phyloP scores from a whole-genome alignment of 2,797 vertebrate genomes.

The Eidolon dupreanum region DNA sequence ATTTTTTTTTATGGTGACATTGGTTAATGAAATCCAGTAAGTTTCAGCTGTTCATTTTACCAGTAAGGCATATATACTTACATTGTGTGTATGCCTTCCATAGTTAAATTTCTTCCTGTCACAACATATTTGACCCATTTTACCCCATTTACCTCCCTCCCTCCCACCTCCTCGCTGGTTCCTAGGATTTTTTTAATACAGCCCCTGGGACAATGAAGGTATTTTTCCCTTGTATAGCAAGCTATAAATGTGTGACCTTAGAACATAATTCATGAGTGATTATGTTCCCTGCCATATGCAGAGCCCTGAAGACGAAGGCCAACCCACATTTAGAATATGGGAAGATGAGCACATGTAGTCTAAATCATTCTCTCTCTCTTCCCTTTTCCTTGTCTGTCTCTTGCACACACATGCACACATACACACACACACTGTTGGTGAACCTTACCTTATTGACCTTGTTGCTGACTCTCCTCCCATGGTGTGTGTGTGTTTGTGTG shows the following conservation, averaged over 20 bases:
- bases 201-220: not conserved
- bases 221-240: not conserved
- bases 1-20: no score
- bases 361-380: not conserved
- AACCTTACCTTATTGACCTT: not conserved
- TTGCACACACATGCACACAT: rapidly evolving
- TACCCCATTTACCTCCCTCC: no score
- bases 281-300: not conserved
- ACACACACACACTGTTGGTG: not conserved
- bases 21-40: no score
- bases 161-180: no score
- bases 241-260: not conserved
- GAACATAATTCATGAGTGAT: not conserved
- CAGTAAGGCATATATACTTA: no score
- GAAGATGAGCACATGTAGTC: not conserved
- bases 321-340: not conserved
- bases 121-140: no score
- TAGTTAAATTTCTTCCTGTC: no score
- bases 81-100: no score
- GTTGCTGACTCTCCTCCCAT: not conserved
- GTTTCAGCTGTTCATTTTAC: no score
- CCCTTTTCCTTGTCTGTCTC: not conserved
- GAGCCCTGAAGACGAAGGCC: not conserved
- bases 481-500: not conserved
- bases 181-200: not conserved